Evolutionary conservation across 2,888 invertebrate genomes (phyloP).

Genomic region (Myathropa florea): DNA sequence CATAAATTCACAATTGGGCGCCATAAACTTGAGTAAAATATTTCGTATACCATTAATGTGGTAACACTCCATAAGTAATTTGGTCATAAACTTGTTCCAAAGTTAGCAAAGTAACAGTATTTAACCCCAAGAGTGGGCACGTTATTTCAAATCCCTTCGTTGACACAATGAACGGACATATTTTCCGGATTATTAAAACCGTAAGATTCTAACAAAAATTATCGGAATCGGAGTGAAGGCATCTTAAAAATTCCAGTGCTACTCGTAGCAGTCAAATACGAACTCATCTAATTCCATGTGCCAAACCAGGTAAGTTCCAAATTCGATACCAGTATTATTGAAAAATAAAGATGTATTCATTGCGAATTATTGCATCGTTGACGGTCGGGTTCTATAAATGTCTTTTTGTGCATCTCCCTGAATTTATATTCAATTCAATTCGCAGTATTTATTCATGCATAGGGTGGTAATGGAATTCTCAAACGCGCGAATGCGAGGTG

Average conservation of each 20-base stretch:
- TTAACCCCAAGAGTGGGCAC: neutral
- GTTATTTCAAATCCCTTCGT: constrained; percentile 4
- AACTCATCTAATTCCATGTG: neutral
- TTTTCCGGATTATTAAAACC: constrained; percentile 23
- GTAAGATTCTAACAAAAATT: constrained; percentile 17
- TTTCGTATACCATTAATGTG: constrained; percentile 33
- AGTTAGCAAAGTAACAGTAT: constrained; percentile 8
- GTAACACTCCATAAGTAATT: constrained; percentile 47
- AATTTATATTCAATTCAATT: constrained; percentile 57
- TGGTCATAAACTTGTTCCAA: constrained; percentile 31
- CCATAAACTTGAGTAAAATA: constrained; percentile 23
- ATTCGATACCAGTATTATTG: constrained; percentile 8
- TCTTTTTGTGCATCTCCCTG: constrained; percentile 24
- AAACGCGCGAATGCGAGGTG: constrained; percentile 26
- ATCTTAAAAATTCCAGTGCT: constrained; percentile 22
- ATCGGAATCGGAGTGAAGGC: constrained; percentile 4
- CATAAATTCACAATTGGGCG: constrained; percentile 26
- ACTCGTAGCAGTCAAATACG: constrained; percentile 22
- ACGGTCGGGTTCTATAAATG: neutral
- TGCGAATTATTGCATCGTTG: neutral
- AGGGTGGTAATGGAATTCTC: constrained; percentile 13
- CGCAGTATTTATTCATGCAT: constrained; percentile 50
- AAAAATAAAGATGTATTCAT: neutral
- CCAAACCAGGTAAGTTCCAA: neutral
- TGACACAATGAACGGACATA: neutral